A percentile compares a stretch with the other conserved stretches of the same genome.
phyloP scores from a whole-genome alignment of 35 echinoderm and acorn worm species.

The Patiria miniata region DNA sequence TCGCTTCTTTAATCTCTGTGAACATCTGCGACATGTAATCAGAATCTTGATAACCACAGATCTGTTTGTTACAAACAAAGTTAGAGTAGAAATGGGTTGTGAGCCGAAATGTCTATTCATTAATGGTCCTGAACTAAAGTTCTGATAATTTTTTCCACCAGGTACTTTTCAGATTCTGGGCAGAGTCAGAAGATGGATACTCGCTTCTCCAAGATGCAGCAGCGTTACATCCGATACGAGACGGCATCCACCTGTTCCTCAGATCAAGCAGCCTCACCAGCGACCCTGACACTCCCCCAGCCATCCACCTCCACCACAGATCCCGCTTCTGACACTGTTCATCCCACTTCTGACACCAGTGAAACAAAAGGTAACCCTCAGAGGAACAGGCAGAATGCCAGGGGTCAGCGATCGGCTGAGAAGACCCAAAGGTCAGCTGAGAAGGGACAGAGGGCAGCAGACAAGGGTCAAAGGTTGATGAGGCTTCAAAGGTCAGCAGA shows the following conservation, averaged over 20 bases:
- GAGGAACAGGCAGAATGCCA: neutral
- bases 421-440: neutral
- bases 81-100: too few relatives aligned
- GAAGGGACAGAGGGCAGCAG: neutral
- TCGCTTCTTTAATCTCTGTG: neutral
- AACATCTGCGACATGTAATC: too few relatives aligned
- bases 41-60: too few relatives aligned
- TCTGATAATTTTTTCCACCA: neutral
- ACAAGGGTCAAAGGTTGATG: neutral
- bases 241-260: slow-evolving; percentile 25
- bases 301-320: too few relatives aligned
- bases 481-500: neutral
- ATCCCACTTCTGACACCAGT: neutral
- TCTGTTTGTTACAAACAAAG: too few relatives aligned
- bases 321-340: neutral
- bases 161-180: slow-evolving; percentile 1
- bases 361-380: neutral
- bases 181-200: neutral
- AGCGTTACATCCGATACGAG: slow-evolving; percentile 15
- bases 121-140: too few relatives aligned
- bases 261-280: neutral
- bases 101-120: too few relatives aligned
- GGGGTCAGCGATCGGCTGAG: neutral
- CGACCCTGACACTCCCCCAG: neutral
- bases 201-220: slow-evolving; percentile 24